Percentiles rank a stretch among this genome's conserved stretches.
Conservation (phyloP, 2,113 vertebrate genomes). For the Lepidothrix coronata region DNA sequence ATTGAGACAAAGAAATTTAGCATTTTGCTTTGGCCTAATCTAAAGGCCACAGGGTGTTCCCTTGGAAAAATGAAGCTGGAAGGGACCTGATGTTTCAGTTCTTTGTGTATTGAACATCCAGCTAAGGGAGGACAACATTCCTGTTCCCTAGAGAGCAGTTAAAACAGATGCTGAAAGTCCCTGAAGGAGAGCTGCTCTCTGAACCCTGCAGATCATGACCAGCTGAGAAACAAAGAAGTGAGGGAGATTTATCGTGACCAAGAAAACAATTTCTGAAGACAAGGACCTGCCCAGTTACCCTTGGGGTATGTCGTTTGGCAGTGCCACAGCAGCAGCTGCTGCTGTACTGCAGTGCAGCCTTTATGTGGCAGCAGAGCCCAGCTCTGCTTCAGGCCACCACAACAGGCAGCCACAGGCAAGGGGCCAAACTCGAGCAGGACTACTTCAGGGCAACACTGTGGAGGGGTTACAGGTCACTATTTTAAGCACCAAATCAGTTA, state of each 20-base stretch:
- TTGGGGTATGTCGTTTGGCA: neutral
- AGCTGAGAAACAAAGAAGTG: neutral
- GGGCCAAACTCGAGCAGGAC: neutral
- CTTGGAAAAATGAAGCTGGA: neutral
- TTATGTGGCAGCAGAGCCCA: conserved; percentile 38
- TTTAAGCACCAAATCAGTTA: neutral
- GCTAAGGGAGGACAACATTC: neutral
- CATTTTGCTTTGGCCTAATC: neutral
- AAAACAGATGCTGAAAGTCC: neutral
- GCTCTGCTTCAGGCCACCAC: neutral
- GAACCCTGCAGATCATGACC: neutral
- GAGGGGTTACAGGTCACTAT: neutral
- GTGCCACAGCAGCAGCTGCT: neutral
- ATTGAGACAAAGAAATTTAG: neutral
- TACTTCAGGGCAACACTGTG: neutral
- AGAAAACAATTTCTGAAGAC: neutral
- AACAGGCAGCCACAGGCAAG: neutral
- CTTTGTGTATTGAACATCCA: neutral
- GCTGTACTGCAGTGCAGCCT: conserved; percentile 13
- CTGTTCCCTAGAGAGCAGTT: neutral
- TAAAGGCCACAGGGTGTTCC: neutral
- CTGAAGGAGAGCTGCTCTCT: neutral
- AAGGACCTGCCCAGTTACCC: neutral
- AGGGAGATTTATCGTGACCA: neutral
- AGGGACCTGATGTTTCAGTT: neutral